These are phyloP conservation scores for Crocodylus rhombifer DNA, from an alignment of 2,797 vertebrate species.

Conservation along the genomic window DNA sequence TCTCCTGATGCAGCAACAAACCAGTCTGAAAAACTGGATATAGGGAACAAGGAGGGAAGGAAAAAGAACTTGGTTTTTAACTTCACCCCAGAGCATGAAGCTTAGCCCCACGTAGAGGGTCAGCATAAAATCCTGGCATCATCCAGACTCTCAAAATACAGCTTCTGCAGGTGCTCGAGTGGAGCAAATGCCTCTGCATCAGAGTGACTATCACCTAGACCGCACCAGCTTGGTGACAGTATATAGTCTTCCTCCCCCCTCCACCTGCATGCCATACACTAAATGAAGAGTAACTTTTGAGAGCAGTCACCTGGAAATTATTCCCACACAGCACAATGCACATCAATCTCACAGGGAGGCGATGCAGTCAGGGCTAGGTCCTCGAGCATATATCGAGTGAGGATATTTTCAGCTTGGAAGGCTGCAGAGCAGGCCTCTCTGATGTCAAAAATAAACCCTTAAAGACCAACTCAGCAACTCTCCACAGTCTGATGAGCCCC, in stretches of 20 bases:
- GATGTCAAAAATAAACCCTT: constrained; percentile 23
- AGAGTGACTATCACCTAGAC: background rate
- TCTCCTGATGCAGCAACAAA: background rate
- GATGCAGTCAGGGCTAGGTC: background rate
- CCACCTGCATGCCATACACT: accelerated
- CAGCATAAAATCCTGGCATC: background rate
- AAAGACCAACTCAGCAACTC: background rate
- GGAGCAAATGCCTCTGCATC: no score
- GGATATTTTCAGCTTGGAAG: constrained; percentile 34
- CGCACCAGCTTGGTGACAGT: background rate
- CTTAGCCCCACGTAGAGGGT: accelerated
- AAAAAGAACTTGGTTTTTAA: background rate
- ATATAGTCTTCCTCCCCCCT: background rate
- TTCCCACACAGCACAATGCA: background rate
- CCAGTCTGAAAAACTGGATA: background rate
- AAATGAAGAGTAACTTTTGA: accelerated
- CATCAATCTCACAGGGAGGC: background rate
- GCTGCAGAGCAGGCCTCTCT: background rate
- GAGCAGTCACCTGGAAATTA: background rate
- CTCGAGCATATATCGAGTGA: accelerated
- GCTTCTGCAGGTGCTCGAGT: background rate
- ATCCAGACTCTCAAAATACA: background rate
- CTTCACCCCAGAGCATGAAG: constrained; percentile 20
- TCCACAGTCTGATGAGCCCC: background rate
- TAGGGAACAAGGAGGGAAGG: background rate